Evolutionary conservation across 2,797 vertebrate species (phyloP).

Genomic region (Neosalanx taihuensis): DNA sequence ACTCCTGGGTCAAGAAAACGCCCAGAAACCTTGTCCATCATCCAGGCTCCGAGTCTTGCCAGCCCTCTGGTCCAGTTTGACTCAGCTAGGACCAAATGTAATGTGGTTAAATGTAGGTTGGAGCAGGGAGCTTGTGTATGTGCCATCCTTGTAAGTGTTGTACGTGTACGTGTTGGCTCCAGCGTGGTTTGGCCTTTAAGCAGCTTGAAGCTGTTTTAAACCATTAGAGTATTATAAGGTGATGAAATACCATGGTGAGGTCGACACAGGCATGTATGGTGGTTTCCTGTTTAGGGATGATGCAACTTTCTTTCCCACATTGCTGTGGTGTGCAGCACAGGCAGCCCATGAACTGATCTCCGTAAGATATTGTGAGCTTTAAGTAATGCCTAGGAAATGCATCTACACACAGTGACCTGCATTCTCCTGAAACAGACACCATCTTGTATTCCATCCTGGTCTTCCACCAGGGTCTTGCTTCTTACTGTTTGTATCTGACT

Average conservation of each 20-base stretch:
- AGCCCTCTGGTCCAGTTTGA: background rate
- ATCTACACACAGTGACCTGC: too few species aligned
- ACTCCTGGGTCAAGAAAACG: conserved; percentile 19
- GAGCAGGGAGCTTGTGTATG: background rate
- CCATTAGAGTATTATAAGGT: conserved; percentile 13
- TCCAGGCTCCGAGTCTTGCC: background rate
- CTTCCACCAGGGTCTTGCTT: background rate
- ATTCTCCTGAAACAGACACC: too few species aligned
- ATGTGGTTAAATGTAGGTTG: background rate
- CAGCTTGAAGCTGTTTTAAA: conserved; percentile 11
- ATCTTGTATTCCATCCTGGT: too few species aligned
- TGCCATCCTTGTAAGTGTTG: background rate
- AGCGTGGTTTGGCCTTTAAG: background rate
- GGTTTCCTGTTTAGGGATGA: background rate
- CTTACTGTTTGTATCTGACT: background rate
- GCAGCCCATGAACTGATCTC: background rate
- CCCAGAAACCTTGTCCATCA: conserved; percentile 3
- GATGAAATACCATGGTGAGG: background rate
- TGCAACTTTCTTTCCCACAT: conserved; percentile 3
- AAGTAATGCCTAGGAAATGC: too few species aligned
- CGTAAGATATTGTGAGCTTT: background rate
- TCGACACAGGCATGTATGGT: background rate
- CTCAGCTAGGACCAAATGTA: background rate
- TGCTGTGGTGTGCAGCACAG: background rate
- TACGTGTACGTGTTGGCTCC: conserved; percentile 10